Conservation (phyloP, 2,888 invertebrate species). For the Drosophila ezoana region DNA sequence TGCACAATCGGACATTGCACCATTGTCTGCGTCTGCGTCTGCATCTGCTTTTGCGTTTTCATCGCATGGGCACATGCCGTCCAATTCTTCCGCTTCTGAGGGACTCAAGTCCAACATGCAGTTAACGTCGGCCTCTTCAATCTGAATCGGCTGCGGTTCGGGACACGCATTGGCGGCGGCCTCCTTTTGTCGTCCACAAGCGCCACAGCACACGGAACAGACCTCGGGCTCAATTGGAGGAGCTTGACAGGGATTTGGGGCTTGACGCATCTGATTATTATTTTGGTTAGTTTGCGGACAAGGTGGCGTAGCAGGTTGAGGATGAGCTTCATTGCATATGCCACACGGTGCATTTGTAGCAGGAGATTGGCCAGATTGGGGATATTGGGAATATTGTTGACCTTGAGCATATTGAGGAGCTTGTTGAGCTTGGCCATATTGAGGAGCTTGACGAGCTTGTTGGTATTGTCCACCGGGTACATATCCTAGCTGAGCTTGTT, state of each 20-base stretch:
- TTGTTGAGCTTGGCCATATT: no score
- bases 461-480: not conserved
- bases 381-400: no score
- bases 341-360: not conserved
- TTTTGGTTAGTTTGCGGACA: no score
- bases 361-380: no score
- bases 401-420: no score
- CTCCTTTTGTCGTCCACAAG: not conserved
- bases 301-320: no score
- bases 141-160: constrained; percentile 11
- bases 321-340: not conserved
- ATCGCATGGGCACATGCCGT: not conserved
- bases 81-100: constrained; percentile 1
- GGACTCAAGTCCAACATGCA: constrained; percentile 5
- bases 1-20: not conserved
- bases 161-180: not conserved
- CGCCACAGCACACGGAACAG: constrained; percentile 1
- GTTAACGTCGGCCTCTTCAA: constrained; percentile 8
- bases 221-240: not conserved
- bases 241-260: not conserved
- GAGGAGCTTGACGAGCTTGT: no score
- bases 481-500: not conserved
- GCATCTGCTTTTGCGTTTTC: not conserved
- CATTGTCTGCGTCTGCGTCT: not conserved
- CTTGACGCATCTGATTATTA: no score